Conservation (phyloP, 2,888 invertebrate genomes). For the Agriopis marginaria region DNA sequence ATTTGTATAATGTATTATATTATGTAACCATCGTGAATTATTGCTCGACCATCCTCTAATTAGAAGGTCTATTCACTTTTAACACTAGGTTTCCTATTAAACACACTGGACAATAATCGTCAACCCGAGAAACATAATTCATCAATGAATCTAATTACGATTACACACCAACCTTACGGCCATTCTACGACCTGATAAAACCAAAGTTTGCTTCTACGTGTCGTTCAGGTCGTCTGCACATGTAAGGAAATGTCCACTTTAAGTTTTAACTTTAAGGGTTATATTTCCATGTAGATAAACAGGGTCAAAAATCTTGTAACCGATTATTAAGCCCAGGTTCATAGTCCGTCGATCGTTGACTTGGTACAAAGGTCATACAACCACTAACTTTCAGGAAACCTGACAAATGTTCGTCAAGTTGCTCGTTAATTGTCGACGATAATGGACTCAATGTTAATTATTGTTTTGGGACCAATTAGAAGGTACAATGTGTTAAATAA, state of each 20-base stretch:
- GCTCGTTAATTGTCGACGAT: conserved; percentile 18
- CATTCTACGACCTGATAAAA: conserved; percentile 5
- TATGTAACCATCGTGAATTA: too few species aligned
- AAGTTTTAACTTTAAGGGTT: neutral
- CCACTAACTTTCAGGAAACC: conserved; percentile 41
- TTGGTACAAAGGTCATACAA: conserved; percentile 39
- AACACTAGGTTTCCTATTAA: too few species aligned
- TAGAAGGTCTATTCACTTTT: too few species aligned
- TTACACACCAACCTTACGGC: neutral
- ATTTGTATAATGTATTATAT: too few species aligned
- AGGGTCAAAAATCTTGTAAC: conserved; percentile 15
- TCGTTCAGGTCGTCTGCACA: conserved; percentile 37
- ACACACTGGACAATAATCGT: too few species aligned
- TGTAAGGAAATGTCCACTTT: conserved; percentile 13
- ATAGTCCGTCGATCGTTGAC: conserved; percentile 36
- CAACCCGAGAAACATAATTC: neutral
- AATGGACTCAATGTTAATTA: conserved; percentile 29
- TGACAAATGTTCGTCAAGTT: conserved; percentile 35
- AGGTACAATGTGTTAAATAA: conserved; percentile 40
- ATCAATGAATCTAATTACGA: conserved; percentile 14
- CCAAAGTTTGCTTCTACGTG: conserved; percentile 15
- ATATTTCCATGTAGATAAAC: neutral
- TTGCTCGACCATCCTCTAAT: too few species aligned
- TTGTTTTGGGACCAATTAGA: conserved; percentile 32
- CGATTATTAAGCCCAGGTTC: conserved; percentile 31